Evolutionary conservation across 1,140 invertebrate species (phyloP).

Genomic region (Panulirus ornatus): DNA sequence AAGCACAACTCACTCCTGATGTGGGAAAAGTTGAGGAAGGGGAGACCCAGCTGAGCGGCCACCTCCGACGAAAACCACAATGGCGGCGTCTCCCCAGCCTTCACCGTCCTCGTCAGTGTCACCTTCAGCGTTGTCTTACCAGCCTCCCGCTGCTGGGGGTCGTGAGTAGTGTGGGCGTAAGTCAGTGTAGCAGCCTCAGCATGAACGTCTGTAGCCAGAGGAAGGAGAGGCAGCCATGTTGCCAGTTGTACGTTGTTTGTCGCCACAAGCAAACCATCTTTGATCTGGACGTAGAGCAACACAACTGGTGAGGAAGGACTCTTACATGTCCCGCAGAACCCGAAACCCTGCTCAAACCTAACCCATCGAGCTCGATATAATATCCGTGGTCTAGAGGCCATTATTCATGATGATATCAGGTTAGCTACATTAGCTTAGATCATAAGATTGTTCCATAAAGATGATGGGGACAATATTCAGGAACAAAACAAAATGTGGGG

Average conservation of each 20-base stretch:
- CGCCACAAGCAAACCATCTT: background rate
- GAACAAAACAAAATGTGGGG: too few relatives aligned
- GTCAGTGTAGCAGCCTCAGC: constrained; percentile 83
- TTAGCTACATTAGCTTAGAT: background rate
- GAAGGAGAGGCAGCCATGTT: constrained; percentile 80
- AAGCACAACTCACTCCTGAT: constrained; percentile 88
- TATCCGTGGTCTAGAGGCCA: background rate
- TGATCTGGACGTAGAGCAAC: background rate
- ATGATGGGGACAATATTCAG: too few relatives aligned
- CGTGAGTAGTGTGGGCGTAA: constrained; percentile 73
- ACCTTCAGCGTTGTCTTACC: constrained; percentile 45
- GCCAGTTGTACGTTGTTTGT: constrained; percentile 51
- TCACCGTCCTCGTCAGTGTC: constrained; percentile 79
- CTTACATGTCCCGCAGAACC: background rate
- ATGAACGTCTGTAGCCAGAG: constrained; percentile 84
- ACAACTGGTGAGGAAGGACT: background rate
- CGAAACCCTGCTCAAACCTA: background rate
- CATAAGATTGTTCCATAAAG: background rate
- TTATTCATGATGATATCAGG: background rate
- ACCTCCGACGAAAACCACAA: constrained; percentile 90
- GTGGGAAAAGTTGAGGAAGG: constrained; percentile 88
- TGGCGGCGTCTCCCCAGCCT: constrained; percentile 82
- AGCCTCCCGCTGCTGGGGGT: constrained; percentile 55
- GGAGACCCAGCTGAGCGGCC: constrained; percentile 84
- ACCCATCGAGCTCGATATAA: background rate